Conservation (phyloP, 2,113 vertebrate species). For the Merops nubicus region DNA sequence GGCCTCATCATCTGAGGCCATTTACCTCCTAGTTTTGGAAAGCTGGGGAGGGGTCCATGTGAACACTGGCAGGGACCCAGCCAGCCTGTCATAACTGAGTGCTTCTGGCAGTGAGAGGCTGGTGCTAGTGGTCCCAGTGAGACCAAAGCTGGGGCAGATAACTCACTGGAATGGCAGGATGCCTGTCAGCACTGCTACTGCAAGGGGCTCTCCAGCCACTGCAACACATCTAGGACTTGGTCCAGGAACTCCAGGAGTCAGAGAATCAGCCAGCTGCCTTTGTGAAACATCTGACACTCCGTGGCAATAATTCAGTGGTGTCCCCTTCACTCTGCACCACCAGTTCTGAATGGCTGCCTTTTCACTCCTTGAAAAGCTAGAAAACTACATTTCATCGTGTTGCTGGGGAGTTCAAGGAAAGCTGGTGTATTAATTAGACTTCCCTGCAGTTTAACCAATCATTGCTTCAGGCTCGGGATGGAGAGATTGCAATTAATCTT, state of each 20-base stretch:
- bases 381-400: background rate
- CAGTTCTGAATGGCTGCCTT: background rate
- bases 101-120: background rate
- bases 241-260: constrained; percentile 29
- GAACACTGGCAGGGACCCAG: accelerated
- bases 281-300: background rate
- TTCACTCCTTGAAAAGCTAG: background rate
- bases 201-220: background rate
- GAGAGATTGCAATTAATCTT: constrained; percentile 36
- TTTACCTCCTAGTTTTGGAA: background rate
- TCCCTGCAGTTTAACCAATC: constrained; percentile 53
- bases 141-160: background rate
- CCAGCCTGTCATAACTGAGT: accelerated
- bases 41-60: background rate
- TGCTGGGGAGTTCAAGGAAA: constrained; percentile 16
- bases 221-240: background rate
- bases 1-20: background rate
- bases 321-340: background rate
- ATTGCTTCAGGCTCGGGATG: background rate
- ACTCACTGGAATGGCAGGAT: background rate
- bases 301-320: background rate
- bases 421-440: constrained; percentile 58
- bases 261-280: background rate
- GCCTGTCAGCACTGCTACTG: background rate
- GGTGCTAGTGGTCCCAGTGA: background rate